Conservation (phyloP, 2,797 vertebrate genomes). For the Gymnocypris eckloni region DNA sequence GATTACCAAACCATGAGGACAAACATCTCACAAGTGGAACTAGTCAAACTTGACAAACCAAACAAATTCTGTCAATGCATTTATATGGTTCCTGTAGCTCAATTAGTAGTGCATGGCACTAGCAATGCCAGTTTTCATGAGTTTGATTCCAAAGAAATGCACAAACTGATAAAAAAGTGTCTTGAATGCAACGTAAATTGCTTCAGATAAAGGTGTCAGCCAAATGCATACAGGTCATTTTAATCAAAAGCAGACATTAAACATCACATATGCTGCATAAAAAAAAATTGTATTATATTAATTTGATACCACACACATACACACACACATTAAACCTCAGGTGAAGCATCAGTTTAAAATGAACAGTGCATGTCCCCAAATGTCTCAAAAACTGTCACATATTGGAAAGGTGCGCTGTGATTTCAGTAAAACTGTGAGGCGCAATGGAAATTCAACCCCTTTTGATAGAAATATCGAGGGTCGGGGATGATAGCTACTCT, state of each 20-base stretch:
- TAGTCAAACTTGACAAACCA: background rate
- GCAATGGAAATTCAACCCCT: too few relatives aligned
- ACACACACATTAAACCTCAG: too few relatives aligned
- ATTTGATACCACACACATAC: too few relatives aligned
- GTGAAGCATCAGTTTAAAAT: too few relatives aligned
- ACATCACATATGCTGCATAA: background rate
- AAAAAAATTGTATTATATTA: too few relatives aligned
- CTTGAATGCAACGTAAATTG: background rate
- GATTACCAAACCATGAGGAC: background rate
- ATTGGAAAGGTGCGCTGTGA: too few relatives aligned
- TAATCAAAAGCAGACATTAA: background rate
- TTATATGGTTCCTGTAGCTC: background rate
- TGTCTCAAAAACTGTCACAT: background rate
- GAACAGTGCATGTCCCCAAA: too few relatives aligned
- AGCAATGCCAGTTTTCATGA: background rate
- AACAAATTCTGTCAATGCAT: background rate
- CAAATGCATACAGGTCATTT: background rate
- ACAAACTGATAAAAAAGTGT: background rate
- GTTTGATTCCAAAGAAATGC: background rate
- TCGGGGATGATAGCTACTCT: background rate
- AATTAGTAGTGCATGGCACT: background rate
- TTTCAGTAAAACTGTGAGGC: too few relatives aligned
- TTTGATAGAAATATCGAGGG: background rate
- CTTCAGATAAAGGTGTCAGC: background rate
- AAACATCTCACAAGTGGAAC: background rate